A percentile compares a stretch with the other conserved stretches of the same genome.
These are phyloP conservation scores for Sparus aurata DNA, from an alignment of 2,797 vertebrate species.

Conservation along the genomic window DNA sequence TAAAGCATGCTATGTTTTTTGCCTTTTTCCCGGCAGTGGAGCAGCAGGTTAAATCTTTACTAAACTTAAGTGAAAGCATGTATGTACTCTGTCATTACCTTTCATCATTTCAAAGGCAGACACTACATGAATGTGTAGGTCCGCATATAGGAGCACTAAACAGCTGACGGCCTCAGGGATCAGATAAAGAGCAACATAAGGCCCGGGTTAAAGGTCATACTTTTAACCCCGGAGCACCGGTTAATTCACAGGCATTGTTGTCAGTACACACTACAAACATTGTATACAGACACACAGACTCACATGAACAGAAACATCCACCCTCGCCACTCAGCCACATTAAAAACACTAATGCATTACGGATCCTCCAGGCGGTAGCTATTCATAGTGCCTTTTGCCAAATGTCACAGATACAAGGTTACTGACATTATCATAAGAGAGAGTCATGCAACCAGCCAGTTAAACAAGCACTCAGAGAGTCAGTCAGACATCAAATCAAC, in stretches of 20 bases:
- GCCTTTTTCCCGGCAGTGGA: background rate
- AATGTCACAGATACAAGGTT: slow-evolving; percentile 49
- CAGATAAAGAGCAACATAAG: slow-evolving; percentile 41
- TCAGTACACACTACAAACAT: background rate
- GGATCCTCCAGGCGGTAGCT: slow-evolving; percentile 26
- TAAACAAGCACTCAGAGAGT: background rate
- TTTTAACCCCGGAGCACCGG: background rate
- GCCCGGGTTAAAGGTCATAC: slow-evolving; percentile 12
- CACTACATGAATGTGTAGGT: background rate
- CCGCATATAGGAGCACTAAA: slow-evolving; percentile 1
- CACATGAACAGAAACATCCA: slow-evolving; percentile 10
- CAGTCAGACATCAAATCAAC: background rate
- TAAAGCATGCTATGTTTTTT: too few species aligned
- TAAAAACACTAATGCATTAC: slow-evolving; percentile 54
- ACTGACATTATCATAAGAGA: slow-evolving; percentile 34
- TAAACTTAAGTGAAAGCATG: background rate
- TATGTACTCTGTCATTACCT: background rate
- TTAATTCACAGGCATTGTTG: background rate
- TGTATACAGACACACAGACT: background rate
- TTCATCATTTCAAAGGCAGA: slow-evolving; percentile 21
- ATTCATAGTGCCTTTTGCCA: slow-evolving; percentile 44
- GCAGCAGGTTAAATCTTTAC: background rate
- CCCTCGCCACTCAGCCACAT: slow-evolving; percentile 15
- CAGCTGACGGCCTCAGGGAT: background rate
- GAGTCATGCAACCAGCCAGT: background rate